A percentile compares a stretch with the other conserved stretches of the same genome.
phyloP scores from a whole-genome alignment of 2,888 invertebrate species.

The Nowickia ferox region DNA sequence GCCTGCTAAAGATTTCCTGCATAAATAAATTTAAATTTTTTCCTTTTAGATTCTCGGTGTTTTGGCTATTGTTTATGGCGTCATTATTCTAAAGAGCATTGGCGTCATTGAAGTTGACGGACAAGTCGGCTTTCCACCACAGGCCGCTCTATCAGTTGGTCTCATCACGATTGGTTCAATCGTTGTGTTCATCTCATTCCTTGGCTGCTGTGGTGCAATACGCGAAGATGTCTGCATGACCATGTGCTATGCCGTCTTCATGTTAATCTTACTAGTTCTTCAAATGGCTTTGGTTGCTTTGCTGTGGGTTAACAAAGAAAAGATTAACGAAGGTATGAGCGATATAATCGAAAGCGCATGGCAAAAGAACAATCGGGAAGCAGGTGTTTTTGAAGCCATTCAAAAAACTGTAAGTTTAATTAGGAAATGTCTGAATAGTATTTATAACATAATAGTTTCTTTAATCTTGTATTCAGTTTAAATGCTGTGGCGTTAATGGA shows the following conservation, averaged over 20 bases:
- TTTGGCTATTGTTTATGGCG: constrained; percentile 87
- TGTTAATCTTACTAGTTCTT: constrained; percentile 88
- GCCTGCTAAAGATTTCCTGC: too few species aligned
- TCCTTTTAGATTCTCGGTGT: constrained; percentile 87
- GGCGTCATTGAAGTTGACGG: constrained; percentile 82
- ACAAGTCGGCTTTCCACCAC: constrained; percentile 83
- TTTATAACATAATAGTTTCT: not conserved
- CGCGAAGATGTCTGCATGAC: constrained; percentile 95
- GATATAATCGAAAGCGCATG: constrained; percentile 84
- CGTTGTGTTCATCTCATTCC: constrained; percentile 92
- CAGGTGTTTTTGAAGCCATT: constrained; percentile 78
- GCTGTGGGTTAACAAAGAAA: constrained; percentile 87
- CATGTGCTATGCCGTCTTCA: constrained; percentile 89
- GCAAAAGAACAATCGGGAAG: constrained; percentile 77
- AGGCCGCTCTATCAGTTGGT: constrained; percentile 85
- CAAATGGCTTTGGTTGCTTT: constrained; percentile 89
- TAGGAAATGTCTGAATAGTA: not conserved
- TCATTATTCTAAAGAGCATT: constrained; percentile 86
- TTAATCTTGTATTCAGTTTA: constrained; percentile 73
- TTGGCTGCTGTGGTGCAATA: constrained; percentile 95
- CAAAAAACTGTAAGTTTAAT: constrained; percentile 76
- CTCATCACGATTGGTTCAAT: constrained; percentile 88
- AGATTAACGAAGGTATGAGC: constrained; percentile 84
- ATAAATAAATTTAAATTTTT: not conserved
- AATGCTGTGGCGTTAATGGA: constrained; percentile 79